phyloP scores from a whole-genome alignment of 2,888 invertebrate genomes.

The Capitulum mitella region DNA sequence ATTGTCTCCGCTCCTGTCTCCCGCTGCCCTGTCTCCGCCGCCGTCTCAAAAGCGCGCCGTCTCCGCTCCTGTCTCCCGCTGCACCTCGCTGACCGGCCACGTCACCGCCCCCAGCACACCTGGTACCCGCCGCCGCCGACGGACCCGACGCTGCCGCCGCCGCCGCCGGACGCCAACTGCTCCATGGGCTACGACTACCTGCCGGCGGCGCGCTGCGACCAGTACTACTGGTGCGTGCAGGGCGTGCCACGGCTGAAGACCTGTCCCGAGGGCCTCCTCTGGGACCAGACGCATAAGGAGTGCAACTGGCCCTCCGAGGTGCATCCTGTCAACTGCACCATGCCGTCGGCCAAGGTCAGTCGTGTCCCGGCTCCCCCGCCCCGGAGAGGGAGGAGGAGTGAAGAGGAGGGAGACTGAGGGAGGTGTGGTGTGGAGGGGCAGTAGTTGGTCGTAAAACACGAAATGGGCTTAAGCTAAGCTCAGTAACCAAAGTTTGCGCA shows the following conservation, averaged over 20 bases:
- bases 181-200: conserved; percentile 37
- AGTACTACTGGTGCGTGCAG: conserved; percentile 32
- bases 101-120: background rate
- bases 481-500: too few relatives aligned
- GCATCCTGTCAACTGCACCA: conserved; percentile 22
- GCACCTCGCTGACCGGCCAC: too few relatives aligned
- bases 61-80: too few relatives aligned
- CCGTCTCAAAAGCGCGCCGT: too few relatives aligned
- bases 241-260: conserved; percentile 29
- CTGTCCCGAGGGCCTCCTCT: conserved; percentile 28
- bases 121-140: conserved; percentile 32
- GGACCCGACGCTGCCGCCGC: conserved; percentile 35
- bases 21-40: too few relatives aligned
- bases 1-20: too few relatives aligned
- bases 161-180: conserved; percentile 37
- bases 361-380: too few relatives aligned
- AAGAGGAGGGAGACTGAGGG: too few relatives aligned
- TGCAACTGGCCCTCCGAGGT: conserved; percentile 26
- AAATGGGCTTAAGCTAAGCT: too few relatives aligned
- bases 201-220: conserved; percentile 37
- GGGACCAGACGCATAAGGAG: conserved; percentile 26
- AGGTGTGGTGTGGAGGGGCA: too few relatives aligned
- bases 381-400: too few relatives aligned
- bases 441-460: too few relatives aligned
- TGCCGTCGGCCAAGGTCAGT: conserved; percentile 2